Percentiles rank a stretch among this genome's conserved stretches.
Conservation (phyloP, 2,113 vertebrate species). For the Salvelinus sp. region DNA sequence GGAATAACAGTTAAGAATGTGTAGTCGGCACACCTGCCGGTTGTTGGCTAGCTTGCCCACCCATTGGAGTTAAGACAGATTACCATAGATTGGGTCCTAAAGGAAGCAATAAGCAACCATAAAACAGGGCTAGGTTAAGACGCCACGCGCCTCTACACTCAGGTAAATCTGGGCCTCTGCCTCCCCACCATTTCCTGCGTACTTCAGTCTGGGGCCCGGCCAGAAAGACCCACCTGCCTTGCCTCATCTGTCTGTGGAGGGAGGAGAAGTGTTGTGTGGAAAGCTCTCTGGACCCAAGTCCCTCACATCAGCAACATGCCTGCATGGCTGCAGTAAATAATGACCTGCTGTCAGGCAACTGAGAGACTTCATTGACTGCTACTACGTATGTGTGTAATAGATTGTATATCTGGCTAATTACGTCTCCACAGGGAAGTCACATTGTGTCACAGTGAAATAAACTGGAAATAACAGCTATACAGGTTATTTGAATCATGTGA, state of each 20-base stretch:
- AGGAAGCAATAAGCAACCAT: constrained; percentile 41
- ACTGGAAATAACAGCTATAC: background rate
- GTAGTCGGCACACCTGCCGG: constrained; percentile 38
- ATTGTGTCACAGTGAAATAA: background rate
- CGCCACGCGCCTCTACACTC: constrained; percentile 4
- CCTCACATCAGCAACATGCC: background rate
- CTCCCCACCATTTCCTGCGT: constrained; percentile 7
- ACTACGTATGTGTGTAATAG: background rate
- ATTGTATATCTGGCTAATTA: constrained; percentile 3
- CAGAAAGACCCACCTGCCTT: background rate
- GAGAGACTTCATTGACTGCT: constrained; percentile 31
- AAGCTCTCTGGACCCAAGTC: constrained; percentile 37
- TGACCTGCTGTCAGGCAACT: constrained; percentile 50
- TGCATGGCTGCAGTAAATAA: constrained; percentile 41
- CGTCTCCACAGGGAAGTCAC: background rate
- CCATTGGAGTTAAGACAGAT: constrained; percentile 27
- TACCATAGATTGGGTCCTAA: constrained; percentile 33
- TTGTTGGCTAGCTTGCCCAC: constrained; percentile 4
- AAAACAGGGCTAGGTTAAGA: constrained; percentile 23
- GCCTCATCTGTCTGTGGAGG: background rate
- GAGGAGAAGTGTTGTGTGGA: background rate
- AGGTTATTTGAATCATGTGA: background rate
- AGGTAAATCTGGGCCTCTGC: constrained; percentile 19
- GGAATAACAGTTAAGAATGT: constrained; percentile 26
- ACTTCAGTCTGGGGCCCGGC: background rate